Percentiles rank a stretch among this genome's conserved stretches.
These are phyloP conservation scores for Trididemnum nubilum DNA, from an alignment of 23 tunicate genomes.

Conservation along the genomic window DNA sequence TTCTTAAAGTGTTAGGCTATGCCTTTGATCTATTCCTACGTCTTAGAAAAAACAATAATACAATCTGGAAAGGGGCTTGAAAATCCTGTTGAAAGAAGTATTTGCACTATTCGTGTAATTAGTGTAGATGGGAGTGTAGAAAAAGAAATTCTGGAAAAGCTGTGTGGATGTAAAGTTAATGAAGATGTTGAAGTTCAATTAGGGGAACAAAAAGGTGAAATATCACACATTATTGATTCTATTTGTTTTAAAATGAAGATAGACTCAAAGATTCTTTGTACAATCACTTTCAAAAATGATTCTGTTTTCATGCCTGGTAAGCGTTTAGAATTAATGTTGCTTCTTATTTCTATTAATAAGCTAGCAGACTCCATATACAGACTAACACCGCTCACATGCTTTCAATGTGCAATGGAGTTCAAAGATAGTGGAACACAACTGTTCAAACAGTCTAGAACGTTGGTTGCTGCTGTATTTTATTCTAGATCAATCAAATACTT, in stretches of 20 bases:
- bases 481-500: constrained; percentile 39
- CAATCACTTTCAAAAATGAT: not conserved
- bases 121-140: not conserved
- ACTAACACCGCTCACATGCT: constrained; percentile 5
- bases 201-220: constrained; percentile 27
- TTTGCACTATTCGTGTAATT: not conserved
- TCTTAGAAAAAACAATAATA: constrained; percentile 1
- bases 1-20: too few relatives aligned
- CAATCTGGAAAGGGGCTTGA: constrained; percentile 6
- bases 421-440: constrained; percentile 34
- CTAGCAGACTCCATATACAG: constrained; percentile 3
- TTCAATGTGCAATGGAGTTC: constrained; percentile 10
- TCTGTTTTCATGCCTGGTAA: constrained; percentile 15
- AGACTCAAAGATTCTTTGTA: not conserved
- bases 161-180: constrained; percentile 21
- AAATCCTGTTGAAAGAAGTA: not conserved
- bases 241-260: constrained; percentile 23
- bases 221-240: constrained; percentile 21
- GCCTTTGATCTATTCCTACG: too few relatives aligned
- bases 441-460: constrained; percentile 9
- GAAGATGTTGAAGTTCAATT: constrained; percentile 26
- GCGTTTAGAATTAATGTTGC: not conserved
- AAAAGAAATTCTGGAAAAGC: not conserved
- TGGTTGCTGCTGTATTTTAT: constrained; percentile 42
- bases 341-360: not conserved